phyloP scores from a whole-genome alignment of 2,888 invertebrate species.

The Hedychridium roseum region DNA sequence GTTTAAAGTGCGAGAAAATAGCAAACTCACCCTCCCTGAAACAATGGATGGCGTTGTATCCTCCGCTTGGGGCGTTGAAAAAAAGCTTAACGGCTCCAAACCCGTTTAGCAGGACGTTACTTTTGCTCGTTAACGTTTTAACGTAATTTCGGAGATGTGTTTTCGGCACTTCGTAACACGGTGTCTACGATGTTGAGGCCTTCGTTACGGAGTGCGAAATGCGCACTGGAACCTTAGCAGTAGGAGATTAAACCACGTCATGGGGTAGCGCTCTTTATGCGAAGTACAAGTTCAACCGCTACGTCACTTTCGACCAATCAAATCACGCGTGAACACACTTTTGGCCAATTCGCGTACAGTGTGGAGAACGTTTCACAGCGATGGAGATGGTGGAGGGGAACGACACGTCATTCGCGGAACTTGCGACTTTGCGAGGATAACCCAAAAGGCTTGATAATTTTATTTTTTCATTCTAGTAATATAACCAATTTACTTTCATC shows the following conservation, averaged over 20 bases:
- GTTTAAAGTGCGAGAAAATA: constrained; percentile 12
- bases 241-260: constrained; percentile 37
- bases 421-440: constrained; percentile 11
- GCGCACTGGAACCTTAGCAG: constrained; percentile 26
- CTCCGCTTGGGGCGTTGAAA: constrained; percentile 36
- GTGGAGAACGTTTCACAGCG: not conserved
- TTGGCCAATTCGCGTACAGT: constrained; percentile 32
- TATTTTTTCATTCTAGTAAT: not conserved
- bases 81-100: not conserved
- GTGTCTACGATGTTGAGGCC: no score
- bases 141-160: no score
- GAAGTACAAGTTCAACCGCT: not conserved
- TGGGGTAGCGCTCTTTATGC: constrained; percentile 15
- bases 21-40: constrained; percentile 47
- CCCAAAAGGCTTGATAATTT: constrained; percentile 11
- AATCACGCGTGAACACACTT: constrained; percentile 22
- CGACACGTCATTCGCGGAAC: constrained; percentile 27
- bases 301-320: constrained; percentile 42
- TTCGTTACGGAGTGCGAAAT: no score
- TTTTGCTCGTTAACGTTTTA: no score
- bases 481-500: not conserved
- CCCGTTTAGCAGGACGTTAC: no score
- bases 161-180: no score
- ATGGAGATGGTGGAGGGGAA: not conserved
- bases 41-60: constrained; percentile 31